Conservation (phyloP, 2,113 vertebrate species). For the Pluvialis apricaria region DNA sequence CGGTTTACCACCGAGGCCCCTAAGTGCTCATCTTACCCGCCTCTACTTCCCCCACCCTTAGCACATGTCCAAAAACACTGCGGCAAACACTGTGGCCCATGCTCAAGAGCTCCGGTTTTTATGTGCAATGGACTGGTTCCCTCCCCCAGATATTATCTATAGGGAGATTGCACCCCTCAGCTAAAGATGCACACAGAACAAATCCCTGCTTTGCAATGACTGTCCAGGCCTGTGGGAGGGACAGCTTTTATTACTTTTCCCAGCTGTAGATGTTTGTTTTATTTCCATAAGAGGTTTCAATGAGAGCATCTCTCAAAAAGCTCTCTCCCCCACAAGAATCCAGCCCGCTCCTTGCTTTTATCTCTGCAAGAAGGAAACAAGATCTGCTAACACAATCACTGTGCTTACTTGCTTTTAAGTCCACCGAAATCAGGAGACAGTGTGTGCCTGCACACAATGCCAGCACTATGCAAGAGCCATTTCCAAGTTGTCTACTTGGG, state of each 20-base stretch:
- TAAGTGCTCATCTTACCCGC: not conserved
- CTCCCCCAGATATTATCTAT: not conserved
- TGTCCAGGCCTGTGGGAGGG: not conserved
- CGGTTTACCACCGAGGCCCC: not conserved
- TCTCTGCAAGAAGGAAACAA: not conserved
- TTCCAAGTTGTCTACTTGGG: constrained; percentile 20
- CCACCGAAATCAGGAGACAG: not conserved
- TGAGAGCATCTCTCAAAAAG: not conserved
- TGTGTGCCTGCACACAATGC: not conserved
- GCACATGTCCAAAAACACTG: not conserved
- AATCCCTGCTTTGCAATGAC: not conserved
- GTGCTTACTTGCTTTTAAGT: not conserved
- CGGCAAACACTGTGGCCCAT: not conserved
- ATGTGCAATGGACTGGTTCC: not conserved
- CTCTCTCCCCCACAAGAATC: not conserved
- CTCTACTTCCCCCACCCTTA: not conserved
- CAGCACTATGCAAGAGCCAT: not conserved
- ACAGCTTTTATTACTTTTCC: not conserved
- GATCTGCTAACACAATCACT: not conserved
- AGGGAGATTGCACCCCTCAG: not conserved
- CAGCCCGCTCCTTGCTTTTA: constrained; percentile 2
- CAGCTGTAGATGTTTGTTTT: not conserved
- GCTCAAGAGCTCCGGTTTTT: not conserved
- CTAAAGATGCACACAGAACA: not conserved
- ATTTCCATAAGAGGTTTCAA: not conserved